Base-by-base conservation (phyloP, 2,888 invertebrate species). In the Flexamia atlantica region DNA sequence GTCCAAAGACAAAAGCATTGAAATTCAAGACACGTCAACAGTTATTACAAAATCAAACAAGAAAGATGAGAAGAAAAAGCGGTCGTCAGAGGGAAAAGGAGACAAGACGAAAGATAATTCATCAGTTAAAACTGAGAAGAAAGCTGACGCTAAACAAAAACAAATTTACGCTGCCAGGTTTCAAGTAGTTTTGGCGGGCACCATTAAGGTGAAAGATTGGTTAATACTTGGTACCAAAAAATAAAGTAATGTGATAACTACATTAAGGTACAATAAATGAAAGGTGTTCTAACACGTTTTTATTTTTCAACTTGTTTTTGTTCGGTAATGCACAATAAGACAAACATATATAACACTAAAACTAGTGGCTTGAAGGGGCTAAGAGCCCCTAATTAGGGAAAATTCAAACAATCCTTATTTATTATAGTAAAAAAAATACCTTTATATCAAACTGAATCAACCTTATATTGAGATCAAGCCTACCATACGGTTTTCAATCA, bases 161-260 rank as follows among this genome's bases (percentile, higher is more conserved):
- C 28, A 28, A 2, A 76, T 76, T 25, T 76, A 23, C 50, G 76
- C 76, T 10, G 76, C 46, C 12, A 76, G 23, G 46, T 76, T 36
- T 76, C 17, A 17, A 9, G 30, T 76, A 14, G 5, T n/a, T 25
- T 46, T 76, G 17, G 42, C 28, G 4, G 28, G 28, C 20, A 46
- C 50, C 10, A 1, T 9, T 12, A 42, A 42, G 23, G 76, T 50
- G 12, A 76, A 46, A 46, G 50, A 46, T 10, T 76, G 42, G 42
- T 1, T 76, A 10, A 10, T 76, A 3, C 23, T 76, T 28, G 76
- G 76, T 14, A 46, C 76, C 4, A 76, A 42, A n/a, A 46, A 46
- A 46, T 46, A 46, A 46, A 14, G 7, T 46, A 12, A 9, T 40
- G 12, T 9, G 12, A 40, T 40, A 40, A 9, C 12, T 40, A 40